Conservation (phyloP, 2,888 invertebrate genomes). For the Volucella bombylans region DNA sequence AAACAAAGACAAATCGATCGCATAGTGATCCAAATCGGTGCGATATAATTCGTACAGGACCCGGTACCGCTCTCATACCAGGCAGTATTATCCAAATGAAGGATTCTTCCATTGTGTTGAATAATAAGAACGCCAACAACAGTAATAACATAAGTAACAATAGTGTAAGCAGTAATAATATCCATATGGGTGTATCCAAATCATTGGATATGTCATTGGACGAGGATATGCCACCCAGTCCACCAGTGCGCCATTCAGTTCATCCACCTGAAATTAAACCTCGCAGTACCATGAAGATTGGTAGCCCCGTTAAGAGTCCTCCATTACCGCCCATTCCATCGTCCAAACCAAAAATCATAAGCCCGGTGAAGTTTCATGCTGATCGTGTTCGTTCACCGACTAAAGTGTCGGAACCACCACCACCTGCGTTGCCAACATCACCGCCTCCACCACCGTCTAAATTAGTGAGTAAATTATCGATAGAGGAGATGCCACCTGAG, state of each 20-base stretch:
- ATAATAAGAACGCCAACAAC: slow-evolving; percentile 63
- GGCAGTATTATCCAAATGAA: slow-evolving; percentile 80
- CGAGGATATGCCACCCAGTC: slow-evolving; percentile 79
- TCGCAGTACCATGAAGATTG: slow-evolving; percentile 80
- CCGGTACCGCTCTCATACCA: slow-evolving; percentile 83
- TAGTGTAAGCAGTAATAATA: slow-evolving; percentile 67
- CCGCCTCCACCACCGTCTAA: slow-evolving; percentile 77
- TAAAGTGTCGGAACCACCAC: slow-evolving; percentile 78
- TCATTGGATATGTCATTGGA: slow-evolving; percentile 73
- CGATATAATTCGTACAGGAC: slow-evolving; percentile 83
- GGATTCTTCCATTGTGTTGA: slow-evolving; percentile 63
- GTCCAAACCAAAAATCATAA: slow-evolving; percentile 81
- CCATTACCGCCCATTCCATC: slow-evolving; percentile 82
- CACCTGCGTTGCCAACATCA: slow-evolving; percentile 67
- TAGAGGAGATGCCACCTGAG: slow-evolving; percentile 80
- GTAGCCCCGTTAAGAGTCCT: slow-evolving; percentile 82
- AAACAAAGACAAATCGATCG: slow-evolving; percentile 86
- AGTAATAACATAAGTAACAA: slow-evolving; percentile 67
- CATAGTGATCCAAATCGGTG: slow-evolving; percentile 86
- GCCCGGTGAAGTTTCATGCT: slow-evolving; percentile 80
- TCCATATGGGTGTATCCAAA: slow-evolving; percentile 59
- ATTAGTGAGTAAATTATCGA: slow-evolving; percentile 77
- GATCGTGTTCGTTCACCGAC: slow-evolving; percentile 81
- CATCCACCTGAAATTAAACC: slow-evolving; percentile 82
- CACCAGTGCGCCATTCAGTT: slow-evolving; percentile 79